Conservation (phyloP, 2,113 vertebrate species). For the Sisor rabdophorus region DNA sequence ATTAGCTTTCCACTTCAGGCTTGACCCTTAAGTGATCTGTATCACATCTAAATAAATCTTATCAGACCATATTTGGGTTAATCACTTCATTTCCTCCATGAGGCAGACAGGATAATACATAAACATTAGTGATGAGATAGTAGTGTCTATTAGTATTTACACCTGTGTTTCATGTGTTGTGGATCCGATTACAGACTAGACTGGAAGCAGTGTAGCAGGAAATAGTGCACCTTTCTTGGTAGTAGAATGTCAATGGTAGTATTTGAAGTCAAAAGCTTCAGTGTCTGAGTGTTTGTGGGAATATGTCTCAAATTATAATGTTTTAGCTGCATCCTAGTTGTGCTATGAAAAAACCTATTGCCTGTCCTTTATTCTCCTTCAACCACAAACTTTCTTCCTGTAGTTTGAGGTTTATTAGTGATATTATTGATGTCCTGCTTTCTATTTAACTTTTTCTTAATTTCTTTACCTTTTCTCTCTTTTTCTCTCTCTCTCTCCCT, state of each 20-base stretch:
- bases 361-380: neutral
- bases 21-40: constrained; percentile 5
- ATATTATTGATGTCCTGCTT: constrained; percentile 32
- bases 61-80: constrained; percentile 19
- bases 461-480: constrained; percentile 25
- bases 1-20: neutral
- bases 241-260: constrained; percentile 32
- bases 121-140: neutral
- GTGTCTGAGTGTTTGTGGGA: constrained; percentile 17
- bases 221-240: constrained; percentile 46
- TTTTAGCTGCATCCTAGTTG: neutral
- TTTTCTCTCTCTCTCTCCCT: constrained; percentile 30
- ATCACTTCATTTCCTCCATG: constrained; percentile 1
- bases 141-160: constrained; percentile 21
- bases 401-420: neutral
- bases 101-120: neutral
- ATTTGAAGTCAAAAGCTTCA: constrained; percentile 26
- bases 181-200: constrained; percentile 41
- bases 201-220: constrained; percentile 34
- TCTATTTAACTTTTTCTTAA: constrained; percentile 5
- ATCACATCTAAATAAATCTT: constrained; percentile 5
- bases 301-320: neutral
- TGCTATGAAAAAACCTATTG: neutral
- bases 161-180: constrained; percentile 23
- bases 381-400: constrained; percentile 11